Evolutionary conservation across 1,140 invertebrate genomes (phyloP).

Genomic region (Temnothorax longispinosus): DNA sequence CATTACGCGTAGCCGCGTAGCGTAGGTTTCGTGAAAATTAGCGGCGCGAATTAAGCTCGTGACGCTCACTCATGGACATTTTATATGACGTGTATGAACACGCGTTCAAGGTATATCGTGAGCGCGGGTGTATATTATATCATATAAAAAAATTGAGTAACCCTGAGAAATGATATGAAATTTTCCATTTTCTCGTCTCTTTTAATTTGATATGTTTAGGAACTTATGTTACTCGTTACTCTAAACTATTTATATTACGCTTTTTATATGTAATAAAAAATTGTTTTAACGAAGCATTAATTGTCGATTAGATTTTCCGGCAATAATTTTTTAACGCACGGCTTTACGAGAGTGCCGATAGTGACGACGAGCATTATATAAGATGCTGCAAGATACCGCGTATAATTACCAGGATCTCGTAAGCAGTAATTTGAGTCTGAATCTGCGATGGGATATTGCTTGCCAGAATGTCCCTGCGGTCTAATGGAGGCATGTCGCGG

Average conservation of each 20-base stretch:
- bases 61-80: neutral
- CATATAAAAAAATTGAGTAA: neutral
- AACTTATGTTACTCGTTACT: neutral
- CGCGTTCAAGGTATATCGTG: neutral
- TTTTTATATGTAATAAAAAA: neutral
- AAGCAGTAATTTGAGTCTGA: slow-evolving; percentile 77
- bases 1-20: slow-evolving; percentile 55
- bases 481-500: slow-evolving; percentile 81
- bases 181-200: neutral
- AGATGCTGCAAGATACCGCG: slow-evolving; percentile 37
- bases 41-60: slow-evolving; percentile 61
- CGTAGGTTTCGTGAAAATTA: slow-evolving; percentile 68
- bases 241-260: neutral
- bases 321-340: neutral
- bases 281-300: neutral
- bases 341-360: neutral
- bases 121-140: neutral
- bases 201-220: neutral
- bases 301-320: neutral
- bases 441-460: slow-evolving; percentile 80
- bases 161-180: neutral
- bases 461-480: slow-evolving; percentile 79
- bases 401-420: slow-evolving; percentile 72
- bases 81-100: neutral
- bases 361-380: neutral